phyloP scores from a whole-genome alignment of 2,888 invertebrate genomes.

The Rhamphomyia laevipes region DNA sequence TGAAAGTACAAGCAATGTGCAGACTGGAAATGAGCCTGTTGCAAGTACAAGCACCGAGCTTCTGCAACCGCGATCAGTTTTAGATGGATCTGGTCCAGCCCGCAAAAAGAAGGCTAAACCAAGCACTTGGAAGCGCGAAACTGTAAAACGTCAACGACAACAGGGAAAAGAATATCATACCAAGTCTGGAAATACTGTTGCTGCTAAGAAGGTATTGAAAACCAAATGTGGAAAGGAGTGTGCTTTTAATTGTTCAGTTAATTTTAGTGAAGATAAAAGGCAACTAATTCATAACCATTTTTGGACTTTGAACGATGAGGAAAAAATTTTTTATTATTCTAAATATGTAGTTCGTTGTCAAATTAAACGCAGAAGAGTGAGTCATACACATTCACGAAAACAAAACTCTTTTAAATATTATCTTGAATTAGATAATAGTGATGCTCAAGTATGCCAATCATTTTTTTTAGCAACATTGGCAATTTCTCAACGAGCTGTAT shows the following conservation, averaged over 20 bases:
- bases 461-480: constrained; percentile 8
- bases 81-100: too few relatives aligned
- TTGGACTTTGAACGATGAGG: constrained; percentile 1
- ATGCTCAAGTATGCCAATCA: constrained; percentile 4
- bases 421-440: constrained; percentile 3
- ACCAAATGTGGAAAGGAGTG: neutral
- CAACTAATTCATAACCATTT: constrained; percentile 2
- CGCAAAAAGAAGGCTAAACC: too few relatives aligned
- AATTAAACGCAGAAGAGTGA: neutral
- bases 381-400: neutral
- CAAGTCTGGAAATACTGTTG: too few relatives aligned
- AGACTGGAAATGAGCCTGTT: too few relatives aligned
- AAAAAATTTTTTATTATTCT: constrained; percentile 3
- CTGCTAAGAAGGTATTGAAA: too few relatives aligned
- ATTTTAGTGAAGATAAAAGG: constrained; percentile 2
- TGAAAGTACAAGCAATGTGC: too few relatives aligned
- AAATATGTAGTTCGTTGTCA: neutral
- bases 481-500: constrained; percentile 7
- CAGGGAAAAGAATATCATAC: too few relatives aligned
- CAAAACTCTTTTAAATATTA: constrained; percentile 3
- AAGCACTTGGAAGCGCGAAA: too few relatives aligned
- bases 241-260: constrained; percentile 2
- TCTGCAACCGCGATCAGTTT: too few relatives aligned
- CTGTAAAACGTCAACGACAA: too few relatives aligned
- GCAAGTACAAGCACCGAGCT: too few relatives aligned